Evolutionary conservation across 2,888 invertebrate species (phyloP), one percentile per base, ranked within the genome.

Genomic region (Temnothorax ravouxi): DNA sequence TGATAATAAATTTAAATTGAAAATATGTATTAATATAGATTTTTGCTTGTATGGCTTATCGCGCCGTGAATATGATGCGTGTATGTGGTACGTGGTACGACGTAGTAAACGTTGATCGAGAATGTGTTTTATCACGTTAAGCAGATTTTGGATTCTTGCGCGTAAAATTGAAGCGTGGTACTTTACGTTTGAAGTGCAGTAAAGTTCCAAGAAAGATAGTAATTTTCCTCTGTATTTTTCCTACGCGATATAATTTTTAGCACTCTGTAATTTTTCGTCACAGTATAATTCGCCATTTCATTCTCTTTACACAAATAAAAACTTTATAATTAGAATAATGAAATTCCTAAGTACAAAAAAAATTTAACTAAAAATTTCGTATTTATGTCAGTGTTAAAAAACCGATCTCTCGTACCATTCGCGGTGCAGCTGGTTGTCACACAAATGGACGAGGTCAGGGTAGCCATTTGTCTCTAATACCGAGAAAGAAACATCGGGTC

Each of bases 361-460:
- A n/a, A 15, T 59, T 18, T 56, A 25, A 41, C 5, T 44, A 59
- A 21, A 56, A 66, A 13, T 29, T 8, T 74, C n/a, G 8, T 2
- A 59, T 29, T 25, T 44, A 18, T 38, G 8, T 38, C n/a, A 21
- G 6, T 3, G 4, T 34, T 21, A 64, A 59, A 59, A 54, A 83
- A 21, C 0, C 21, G 61, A 44, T 11, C 59, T 66, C 4, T 38
- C 29, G 15, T 61, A 34, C 13, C 41, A 47, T 52, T 47, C 72
- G 2, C 9, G n/a, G n/a, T 71, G 64, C 66, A 67, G 25, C n/a
- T 72, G 79, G 25, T 76, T 56, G 62, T 64, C 50, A 67, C 54
- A 34, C 59, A 85, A 82, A 82, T 66, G 69, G 76, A 84, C 54
- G 84, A 85, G 88, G 87, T 89, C 88, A 84, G 74, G 86, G 84